Conservation (phyloP, 1,140 invertebrate species). For the Medauroidea extradentata region DNA sequence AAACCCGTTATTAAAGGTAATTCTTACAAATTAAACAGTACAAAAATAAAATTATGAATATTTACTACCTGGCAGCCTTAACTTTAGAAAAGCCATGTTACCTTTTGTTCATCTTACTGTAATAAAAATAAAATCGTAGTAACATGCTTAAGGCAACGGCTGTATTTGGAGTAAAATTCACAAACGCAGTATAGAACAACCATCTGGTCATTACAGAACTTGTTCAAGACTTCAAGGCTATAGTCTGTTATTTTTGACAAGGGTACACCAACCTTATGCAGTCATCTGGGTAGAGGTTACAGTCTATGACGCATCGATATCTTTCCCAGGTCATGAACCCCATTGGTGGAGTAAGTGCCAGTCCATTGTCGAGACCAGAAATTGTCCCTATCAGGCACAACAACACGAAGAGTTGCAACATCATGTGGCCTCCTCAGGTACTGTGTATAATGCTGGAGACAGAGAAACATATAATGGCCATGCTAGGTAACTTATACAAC, state of each 20-base stretch:
- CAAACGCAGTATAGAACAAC: background rate
- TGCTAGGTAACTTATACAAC: no score
- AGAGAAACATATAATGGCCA: no score
- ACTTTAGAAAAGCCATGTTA: no score
- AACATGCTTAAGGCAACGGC: background rate
- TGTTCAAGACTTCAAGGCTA: background rate
- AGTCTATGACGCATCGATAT: conserved; percentile 66
- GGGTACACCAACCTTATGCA: conserved; percentile 55
- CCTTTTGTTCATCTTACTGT: no score
- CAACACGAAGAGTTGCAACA: no score
- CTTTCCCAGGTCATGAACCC: conserved; percentile 76
- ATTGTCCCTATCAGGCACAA: background rate
- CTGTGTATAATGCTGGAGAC: no score
- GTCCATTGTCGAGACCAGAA: conserved; percentile 50
- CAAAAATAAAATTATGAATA: no score
- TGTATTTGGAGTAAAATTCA: background rate
- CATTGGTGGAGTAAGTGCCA: conserved; percentile 63
- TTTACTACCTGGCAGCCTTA: no score
- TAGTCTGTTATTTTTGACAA: no score
- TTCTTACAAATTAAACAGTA: no score
- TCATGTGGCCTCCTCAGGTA: no score
- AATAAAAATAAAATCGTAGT: background rate
- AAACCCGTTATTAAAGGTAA: no score
- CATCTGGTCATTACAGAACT: background rate
- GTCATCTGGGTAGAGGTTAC: conserved; percentile 59